phyloP scores from a whole-genome alignment of 2,797 vertebrate species.

The Pseudopleuronectes americanus region DNA sequence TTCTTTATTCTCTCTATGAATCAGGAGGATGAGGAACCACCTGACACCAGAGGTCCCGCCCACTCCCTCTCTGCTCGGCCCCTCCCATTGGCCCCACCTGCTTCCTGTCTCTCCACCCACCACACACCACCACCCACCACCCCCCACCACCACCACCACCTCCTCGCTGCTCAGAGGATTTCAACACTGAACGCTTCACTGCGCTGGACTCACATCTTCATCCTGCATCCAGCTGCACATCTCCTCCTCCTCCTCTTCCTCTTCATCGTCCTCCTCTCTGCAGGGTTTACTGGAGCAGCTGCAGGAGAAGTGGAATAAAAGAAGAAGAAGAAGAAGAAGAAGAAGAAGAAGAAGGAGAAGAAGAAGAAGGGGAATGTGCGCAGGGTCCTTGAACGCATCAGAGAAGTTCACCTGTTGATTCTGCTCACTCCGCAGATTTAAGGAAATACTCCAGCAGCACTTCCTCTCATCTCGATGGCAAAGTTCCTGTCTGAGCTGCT shows the following conservation, averaged over 20 bases:
- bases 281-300: not conserved
- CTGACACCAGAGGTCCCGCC: conserved; percentile 26
- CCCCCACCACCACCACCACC: not conserved
- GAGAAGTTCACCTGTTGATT: conserved; percentile 52
- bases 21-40: not conserved
- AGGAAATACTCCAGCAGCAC: not conserved
- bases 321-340: not conserved
- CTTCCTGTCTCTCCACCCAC: not conserved
- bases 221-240: not conserved
- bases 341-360: not conserved
- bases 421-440: not conserved
- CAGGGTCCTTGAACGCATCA: conserved; percentile 46
- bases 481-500: conserved; percentile 89
- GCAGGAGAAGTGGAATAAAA: not conserved
- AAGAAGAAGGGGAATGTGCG: conserved; percentile 25
- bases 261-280: not conserved
- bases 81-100: conserved; percentile 32
- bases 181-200: too few species aligned
- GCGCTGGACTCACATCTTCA: not conserved
- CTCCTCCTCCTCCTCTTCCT: not conserved
- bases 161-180: too few species aligned
- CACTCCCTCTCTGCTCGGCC: conserved; percentile 14
- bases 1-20: too few species aligned
- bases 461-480: conserved; percentile 75
- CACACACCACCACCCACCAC: too few species aligned